Conservation (phyloP, 2,888 invertebrate species). For the Pachydiplax longipennis region DNA sequence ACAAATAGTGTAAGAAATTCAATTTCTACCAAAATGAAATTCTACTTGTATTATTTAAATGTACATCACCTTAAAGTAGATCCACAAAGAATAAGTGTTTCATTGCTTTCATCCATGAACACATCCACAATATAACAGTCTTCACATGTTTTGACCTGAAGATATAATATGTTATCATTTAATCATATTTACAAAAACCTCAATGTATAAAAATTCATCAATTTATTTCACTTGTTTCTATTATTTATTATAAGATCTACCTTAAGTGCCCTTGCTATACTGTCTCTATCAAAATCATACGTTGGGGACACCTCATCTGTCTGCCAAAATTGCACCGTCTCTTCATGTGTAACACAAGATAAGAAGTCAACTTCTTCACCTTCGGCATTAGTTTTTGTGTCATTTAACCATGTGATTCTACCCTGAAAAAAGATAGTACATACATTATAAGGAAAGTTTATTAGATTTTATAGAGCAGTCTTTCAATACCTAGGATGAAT, state of each 20-base stretch:
- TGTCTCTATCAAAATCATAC: constrained; percentile 65
- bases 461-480: no score
- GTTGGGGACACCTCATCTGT: constrained; percentile 68
- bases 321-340: constrained; percentile 75
- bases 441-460: no score
- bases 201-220: neutral
- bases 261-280: constrained; percentile 64
- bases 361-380: constrained; percentile 57
- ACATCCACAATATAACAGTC: constrained; percentile 72
- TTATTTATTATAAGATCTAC: constrained; percentile 47
- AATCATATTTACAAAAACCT: constrained; percentile 33
- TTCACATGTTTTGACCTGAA: constrained; percentile 67
- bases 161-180: constrained; percentile 50
- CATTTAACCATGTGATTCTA: constrained; percentile 66
- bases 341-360: constrained; percentile 75
- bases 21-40: neutral
- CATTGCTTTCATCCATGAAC: constrained; percentile 61
- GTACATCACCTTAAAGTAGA: constrained; percentile 59
- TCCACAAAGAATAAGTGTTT: constrained; percentile 72
- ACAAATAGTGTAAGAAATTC: neutral
- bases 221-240: neutral
- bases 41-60: neutral
- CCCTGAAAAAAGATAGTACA: constrained; percentile 52
- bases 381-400: constrained; percentile 59
- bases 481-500: no score